Evolutionary conservation across 2,113 vertebrate species (phyloP), one percentile per base, ranked within the genome.

Genomic region (Sapayoa aenigma): DNA sequence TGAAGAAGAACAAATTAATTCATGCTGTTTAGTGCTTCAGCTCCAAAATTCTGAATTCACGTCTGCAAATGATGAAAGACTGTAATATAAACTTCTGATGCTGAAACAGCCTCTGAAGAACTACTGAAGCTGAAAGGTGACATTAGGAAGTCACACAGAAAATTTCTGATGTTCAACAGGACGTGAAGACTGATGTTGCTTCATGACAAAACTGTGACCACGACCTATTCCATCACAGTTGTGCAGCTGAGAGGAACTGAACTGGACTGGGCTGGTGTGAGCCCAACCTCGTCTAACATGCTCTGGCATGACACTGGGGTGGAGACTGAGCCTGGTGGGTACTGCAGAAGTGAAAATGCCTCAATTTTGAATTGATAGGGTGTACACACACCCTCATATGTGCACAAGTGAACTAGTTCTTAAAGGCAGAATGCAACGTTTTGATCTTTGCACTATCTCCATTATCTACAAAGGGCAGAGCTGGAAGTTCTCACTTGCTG

Each of bases 301-400:
- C 14, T 31, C 12, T 56, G 71, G 20, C 33, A 68, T 42, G 27
- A 3, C 6, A 7, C 11, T 74, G n/a, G 14, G 20, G 5, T 31
- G 62, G 14, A 87, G 35, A 27, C 15, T 31, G 27, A 76, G 12
- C 23, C 71, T 83, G 67, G 28, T 1, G 24, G 33, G 47, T 24
- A 60, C 41, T 17, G 7, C 13, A 44, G 22, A 69, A 76, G n/a
- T 30, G 52, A n/a, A 68, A 87, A 82, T 12, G 10, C 15, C 37
- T 79, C 69, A 3, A 4, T 58, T 86, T 49, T 37, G 2, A 37
- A 37, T 41, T 9, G 6, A 23, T 3, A n/a, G 24, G 8, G 14
- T 47, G 9, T 33, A 39, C n/a, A 9, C 15, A 39, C 2, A 31
- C 12, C 5, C 24, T 33, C 0, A 0, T 4, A 53, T 2, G 5